phyloP scores from a whole-genome alignment of 2,888 invertebrate genomes.

The Morpho deidamia region DNA sequence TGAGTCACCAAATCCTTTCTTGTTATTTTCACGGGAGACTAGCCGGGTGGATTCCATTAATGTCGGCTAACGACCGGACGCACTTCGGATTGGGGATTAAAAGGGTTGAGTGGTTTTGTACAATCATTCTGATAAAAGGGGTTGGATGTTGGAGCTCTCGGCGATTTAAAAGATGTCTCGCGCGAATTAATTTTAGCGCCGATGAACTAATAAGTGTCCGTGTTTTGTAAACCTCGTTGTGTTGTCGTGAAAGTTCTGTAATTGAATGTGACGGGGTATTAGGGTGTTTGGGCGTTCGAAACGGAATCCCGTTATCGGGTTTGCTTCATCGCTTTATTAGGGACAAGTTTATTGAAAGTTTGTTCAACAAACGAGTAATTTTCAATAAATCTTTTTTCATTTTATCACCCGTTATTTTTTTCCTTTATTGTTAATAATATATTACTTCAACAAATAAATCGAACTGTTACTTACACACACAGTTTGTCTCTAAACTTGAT shows the following conservation, averaged over 20 bases:
- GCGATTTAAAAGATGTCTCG: slow-evolving; percentile 70
- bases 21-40: slow-evolving; percentile 73
- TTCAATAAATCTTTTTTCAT: too few species aligned
- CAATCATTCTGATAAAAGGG: slow-evolving; percentile 73
- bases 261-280: not conserved
- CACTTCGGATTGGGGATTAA: slow-evolving; percentile 74
- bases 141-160: slow-evolving; percentile 70
- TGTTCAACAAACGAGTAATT: too few species aligned
- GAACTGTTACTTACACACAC: too few species aligned
- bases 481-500: too few species aligned
- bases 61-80: slow-evolving; percentile 76
- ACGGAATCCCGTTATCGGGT: too few species aligned
- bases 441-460: too few species aligned
- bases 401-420: too few species aligned
- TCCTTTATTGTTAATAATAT: too few species aligned
- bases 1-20: slow-evolving; percentile 54
- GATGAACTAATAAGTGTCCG: slow-evolving; percentile 44
- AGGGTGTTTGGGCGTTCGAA: too few species aligned
- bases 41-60: slow-evolving; percentile 72
- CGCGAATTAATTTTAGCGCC: slow-evolving; percentile 48
- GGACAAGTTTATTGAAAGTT: too few species aligned
- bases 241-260: not conserved
- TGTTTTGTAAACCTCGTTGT: slow-evolving; percentile 22
- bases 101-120: slow-evolving; percentile 78
- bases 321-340: too few species aligned